phyloP scores from a whole-genome alignment of 1,140 invertebrate species.

The Gerris buenoi region DNA sequence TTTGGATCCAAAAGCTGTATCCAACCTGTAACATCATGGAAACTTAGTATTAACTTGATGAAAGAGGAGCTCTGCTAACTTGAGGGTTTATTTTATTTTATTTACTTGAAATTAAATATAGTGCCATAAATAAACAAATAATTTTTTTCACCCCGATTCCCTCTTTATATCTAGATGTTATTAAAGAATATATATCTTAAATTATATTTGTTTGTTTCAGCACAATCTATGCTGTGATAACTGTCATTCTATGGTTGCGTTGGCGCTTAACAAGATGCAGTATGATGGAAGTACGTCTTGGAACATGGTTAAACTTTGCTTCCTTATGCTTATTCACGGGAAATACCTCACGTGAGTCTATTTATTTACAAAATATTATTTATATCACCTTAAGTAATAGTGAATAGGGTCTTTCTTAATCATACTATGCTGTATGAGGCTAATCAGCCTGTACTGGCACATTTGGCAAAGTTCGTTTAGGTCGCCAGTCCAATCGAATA shows the following conservation, averaged over 20 bases:
- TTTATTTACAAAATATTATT: background rate
- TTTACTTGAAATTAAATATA: no score
- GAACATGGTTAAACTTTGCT: constrained; percentile 86
- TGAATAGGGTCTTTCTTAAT: background rate
- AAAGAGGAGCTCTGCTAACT: no score
- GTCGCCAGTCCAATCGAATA: background rate
- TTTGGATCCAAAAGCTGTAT: no score
- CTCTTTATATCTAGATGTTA: no score
- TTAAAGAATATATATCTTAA: no score
- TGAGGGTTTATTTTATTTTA: no score
- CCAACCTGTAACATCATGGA: no score
- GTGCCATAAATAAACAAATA: no score
- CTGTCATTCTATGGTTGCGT: constrained; percentile 95
- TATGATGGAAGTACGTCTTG: constrained; percentile 63
- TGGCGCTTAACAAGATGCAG: constrained; percentile 82
- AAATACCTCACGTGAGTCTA: constrained; percentile 56
- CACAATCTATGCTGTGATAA: constrained; percentile 96
- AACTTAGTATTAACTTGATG: no score
- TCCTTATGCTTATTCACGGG: constrained; percentile 59
- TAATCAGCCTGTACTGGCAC: background rate
- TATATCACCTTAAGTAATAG: background rate
- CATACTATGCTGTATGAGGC: background rate
- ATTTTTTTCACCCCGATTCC: no score
- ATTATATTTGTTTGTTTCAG: no score
- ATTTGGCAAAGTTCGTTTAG: background rate